Evolutionary conservation across 2,113 vertebrate genomes (phyloP).

Genomic region (Lipophrys pholis): DNA sequence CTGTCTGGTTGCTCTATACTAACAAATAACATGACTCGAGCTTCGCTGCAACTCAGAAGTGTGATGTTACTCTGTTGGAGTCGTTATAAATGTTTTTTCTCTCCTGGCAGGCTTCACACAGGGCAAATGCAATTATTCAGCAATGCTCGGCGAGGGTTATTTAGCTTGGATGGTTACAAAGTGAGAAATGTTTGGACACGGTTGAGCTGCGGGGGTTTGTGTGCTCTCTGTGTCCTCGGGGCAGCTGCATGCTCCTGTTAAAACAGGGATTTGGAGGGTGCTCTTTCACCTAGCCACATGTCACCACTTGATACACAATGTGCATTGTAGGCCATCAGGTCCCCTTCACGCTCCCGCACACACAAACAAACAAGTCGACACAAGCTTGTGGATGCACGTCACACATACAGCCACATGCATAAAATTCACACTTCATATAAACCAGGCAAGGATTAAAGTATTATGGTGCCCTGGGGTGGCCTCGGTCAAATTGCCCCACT

Average conservation of each 20-base stretch:
- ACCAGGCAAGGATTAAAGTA: not conserved
- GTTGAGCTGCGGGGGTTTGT: conserved; percentile 59
- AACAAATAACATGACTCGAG: conserved; percentile 26
- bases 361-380: conserved; percentile 50
- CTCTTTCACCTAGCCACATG: conserved; percentile 57
- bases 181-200: conserved; percentile 71
- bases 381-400: conserved; percentile 32
- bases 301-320: conserved; percentile 65
- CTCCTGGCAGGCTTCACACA: conserved; percentile 58
- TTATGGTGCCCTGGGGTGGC: too few species aligned
- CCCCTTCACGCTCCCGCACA: conserved; percentile 69
- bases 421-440: conserved; percentile 21
- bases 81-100: conserved; percentile 59
- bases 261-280: conserved; percentile 65
- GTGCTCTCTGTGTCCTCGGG: conserved; percentile 51
- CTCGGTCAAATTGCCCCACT: too few species aligned
- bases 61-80: conserved; percentile 48
- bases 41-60: conserved; percentile 27
- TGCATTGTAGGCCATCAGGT: conserved; percentile 57
- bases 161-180: conserved; percentile 70
- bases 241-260: conserved; percentile 60
- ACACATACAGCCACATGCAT: conserved; percentile 9
- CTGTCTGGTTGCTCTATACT: conserved; percentile 22
- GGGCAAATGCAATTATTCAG: conserved; percentile 70
- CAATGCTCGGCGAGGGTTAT: conserved; percentile 55